Evolutionary conservation across 2,888 invertebrate genomes (phyloP), one percentile per base, ranked within the genome.

Genomic region (Pristionchus arcanus): DNA sequence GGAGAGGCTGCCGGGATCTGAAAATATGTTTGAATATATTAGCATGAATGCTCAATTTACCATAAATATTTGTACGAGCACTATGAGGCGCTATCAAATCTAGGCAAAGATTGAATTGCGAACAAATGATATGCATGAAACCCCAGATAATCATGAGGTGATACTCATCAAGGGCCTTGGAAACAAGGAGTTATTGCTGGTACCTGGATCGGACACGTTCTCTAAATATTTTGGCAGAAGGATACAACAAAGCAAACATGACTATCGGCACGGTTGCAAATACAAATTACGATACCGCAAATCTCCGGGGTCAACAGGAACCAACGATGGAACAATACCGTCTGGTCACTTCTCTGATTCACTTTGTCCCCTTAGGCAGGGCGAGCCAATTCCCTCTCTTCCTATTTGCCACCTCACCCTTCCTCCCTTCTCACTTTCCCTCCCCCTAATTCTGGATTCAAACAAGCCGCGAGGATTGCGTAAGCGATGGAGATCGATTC

Each of bases 341-440:
- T 59, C 37, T n/a, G 63, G 59, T 85, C 34, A 63, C 19, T 34
- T 15, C 85, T 55, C 55, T 85, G 63, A 85, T 25, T 59, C 63
- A 59, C 59, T 85, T 28, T 31, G 16, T 55, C 85, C 5, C 83
- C 49, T 28, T 34, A 49, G 49, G 25, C 42, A 21, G 53, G 34
- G 55, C 63, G 55, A 55, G 55, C 85, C 42, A 49, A 74, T 28
- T 85, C 55, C 19, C 34, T 55, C n/a, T 11, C 63, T 34, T 55
- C 85, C 85, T 85, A 59, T 63, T 85, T 63, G 85, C 63, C 59
- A 85, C 59, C 55, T 28, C n/a, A 15, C 59, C 83, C 59, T 25
- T 77, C 31, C 81, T 31, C 25, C 49, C 81, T 81, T 81, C 81
- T 81, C 34, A 31, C 85, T 63, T 31, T 55, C 63, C 49, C 11